Conservation (phyloP, 2,797 vertebrate species). For the Myotis myotis region DNA sequence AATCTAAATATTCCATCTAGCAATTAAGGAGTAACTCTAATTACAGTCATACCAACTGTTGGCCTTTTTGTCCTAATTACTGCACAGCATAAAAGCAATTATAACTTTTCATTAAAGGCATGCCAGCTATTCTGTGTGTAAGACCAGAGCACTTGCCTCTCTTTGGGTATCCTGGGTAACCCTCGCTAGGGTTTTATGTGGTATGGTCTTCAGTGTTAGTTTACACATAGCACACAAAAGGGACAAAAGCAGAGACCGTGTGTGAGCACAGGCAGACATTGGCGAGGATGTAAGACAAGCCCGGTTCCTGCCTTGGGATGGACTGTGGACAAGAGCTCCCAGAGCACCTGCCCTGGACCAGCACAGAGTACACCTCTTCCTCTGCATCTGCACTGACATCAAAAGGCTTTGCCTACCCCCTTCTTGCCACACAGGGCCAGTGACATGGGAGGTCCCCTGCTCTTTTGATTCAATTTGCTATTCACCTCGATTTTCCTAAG, state of each 20-base stretch:
- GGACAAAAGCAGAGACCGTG: neutral
- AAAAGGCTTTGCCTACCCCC: neutral
- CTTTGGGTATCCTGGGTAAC: neutral
- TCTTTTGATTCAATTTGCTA: neutral
- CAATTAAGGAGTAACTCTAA: constrained; percentile 42
- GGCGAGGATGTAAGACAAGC: neutral
- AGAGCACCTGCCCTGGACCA: neutral
- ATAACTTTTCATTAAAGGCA: neutral
- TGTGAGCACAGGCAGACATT: neutral
- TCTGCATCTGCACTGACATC: neutral
- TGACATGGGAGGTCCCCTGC: neutral
- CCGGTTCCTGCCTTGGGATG: neutral
- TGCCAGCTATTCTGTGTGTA: neutral
- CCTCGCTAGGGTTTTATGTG: neutral
- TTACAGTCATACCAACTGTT: neutral
- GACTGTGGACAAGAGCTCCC: neutral
- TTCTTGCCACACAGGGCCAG: neutral
- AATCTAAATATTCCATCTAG: neutral
- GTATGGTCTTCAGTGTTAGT: neutral
- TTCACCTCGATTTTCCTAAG: neutral
- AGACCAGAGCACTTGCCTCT: neutral
- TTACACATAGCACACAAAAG: neutral
- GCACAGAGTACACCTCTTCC: neutral
- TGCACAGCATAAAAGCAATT: neutral
- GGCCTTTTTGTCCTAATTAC: constrained; percentile 24